Conservation (phyloP, 2,797 vertebrate genomes). For the Acanthurus lineatus region DNA sequence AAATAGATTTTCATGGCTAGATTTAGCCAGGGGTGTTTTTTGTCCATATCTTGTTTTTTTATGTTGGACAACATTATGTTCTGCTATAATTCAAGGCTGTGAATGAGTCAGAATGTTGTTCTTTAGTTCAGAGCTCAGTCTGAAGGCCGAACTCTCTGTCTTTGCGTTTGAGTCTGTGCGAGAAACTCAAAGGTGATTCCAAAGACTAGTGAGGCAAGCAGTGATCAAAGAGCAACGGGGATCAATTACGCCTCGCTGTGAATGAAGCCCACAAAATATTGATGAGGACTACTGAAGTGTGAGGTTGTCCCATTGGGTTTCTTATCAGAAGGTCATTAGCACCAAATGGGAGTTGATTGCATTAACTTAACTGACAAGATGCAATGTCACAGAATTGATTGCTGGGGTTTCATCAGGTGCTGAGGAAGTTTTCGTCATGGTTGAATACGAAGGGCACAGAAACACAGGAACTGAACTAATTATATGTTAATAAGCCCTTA, state of each 20-base stretch:
- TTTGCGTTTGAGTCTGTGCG: conserved; percentile 49
- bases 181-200: conserved; percentile 72
- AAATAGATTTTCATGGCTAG: not conserved
- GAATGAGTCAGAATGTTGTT: conserved; percentile 14
- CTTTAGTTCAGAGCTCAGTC: conserved; percentile 51
- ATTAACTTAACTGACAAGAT: conserved; percentile 72
- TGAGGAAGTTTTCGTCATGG: conserved; percentile 62
- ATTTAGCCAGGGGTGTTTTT: conserved; percentile 12
- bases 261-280: conserved; percentile 77
- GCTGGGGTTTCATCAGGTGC: conserved; percentile 63
- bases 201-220: conserved; percentile 67
- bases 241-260: conserved; percentile 72
- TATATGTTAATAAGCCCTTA: conserved; percentile 63
- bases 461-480: conserved; percentile 58
- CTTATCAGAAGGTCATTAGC: conserved; percentile 79
- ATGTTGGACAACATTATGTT: conserved; percentile 18
- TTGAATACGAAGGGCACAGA: conserved; percentile 55
- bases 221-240: conserved; percentile 77
- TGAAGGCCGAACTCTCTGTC: conserved; percentile 59
- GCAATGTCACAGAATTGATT: conserved; percentile 73
- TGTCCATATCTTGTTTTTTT: conserved; percentile 1
- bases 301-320: conserved; percentile 65
- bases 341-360: conserved; percentile 71
- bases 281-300: conserved; percentile 73
- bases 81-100: conserved; percentile 25